Conservation (phyloP, 2,888 invertebrate genomes). For the Agrotis ipsilon region DNA sequence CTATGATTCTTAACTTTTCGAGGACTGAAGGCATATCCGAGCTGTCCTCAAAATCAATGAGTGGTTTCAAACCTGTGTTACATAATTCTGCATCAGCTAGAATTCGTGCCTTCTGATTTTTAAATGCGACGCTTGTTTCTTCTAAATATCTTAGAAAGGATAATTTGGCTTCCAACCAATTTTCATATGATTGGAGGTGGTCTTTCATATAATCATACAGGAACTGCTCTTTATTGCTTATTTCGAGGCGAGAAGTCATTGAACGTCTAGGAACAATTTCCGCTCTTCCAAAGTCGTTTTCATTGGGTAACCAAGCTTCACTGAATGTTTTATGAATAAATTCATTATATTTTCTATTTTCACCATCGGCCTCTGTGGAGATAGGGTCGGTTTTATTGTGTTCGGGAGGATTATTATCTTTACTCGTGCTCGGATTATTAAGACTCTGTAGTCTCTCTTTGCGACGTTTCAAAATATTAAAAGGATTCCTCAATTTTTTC, state of each 20-base stretch:
- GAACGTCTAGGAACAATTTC: conserved; percentile 71
- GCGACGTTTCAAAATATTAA: conserved; percentile 79
- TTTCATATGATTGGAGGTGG: conserved; percentile 69
- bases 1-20: conserved; percentile 81
- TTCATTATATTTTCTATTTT: conserved; percentile 61
- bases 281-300: conserved; percentile 81
- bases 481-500: conserved; percentile 83
- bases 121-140: conserved; percentile 72
- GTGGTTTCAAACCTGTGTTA: conserved; percentile 67
- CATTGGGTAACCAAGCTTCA: conserved; percentile 78
- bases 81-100: conserved; percentile 49
- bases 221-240: conserved; percentile 74
- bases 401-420: conserved; percentile 12
- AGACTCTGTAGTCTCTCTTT: conserved; percentile 64
- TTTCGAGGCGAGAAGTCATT: conserved; percentile 64
- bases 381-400: conserved; percentile 19
- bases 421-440: conserved; percentile 53
- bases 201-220: conserved; percentile 77
- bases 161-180: conserved; percentile 83
- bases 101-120: conserved; percentile 56
- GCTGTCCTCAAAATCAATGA: conserved; percentile 78
- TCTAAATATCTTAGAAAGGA: conserved; percentile 77
- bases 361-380: neutral
- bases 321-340: conserved; percentile 67
- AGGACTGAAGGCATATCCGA: conserved; percentile 76